These are phyloP conservation scores for Piscicola geometra DNA, from an alignment of 2,888 invertebrate species.

Conservation along the genomic window DNA sequence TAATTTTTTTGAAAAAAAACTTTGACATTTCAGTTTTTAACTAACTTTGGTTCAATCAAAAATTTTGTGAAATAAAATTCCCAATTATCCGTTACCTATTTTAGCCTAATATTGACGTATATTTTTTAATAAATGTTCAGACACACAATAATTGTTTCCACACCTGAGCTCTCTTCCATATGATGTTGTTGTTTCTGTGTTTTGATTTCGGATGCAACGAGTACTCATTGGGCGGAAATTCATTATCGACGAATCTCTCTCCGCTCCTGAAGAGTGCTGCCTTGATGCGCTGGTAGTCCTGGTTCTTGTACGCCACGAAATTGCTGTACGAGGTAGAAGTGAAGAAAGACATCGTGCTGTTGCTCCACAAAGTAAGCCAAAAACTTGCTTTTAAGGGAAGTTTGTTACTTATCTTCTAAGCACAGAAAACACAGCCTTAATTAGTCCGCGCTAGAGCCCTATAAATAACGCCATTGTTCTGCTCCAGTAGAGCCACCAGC, in stretches of 20 bases:
- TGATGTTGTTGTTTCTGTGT: constrained; percentile 48
- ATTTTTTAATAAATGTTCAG: not conserved
- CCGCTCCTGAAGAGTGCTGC: constrained; percentile 56
- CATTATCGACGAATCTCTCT: constrained; percentile 59
- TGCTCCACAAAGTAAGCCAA: too few species aligned
- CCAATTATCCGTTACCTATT: too few species aligned
- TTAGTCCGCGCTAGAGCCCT: too few species aligned
- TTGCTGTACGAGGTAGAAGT: constrained; percentile 42
- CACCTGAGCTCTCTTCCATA: constrained; percentile 55
- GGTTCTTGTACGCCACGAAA: constrained; percentile 55
- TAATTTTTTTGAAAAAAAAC: not conserved
- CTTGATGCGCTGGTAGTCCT: constrained; percentile 58
- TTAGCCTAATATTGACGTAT: too few species aligned
- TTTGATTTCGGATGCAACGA: constrained; percentile 50
- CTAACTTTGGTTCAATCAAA: too few species aligned
- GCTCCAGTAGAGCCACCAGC: too few species aligned
- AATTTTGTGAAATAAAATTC: too few species aligned
- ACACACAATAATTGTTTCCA: not conserved
- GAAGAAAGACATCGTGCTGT: constrained; percentile 7
- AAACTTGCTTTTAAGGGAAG: too few species aligned
- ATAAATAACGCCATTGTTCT: too few species aligned
- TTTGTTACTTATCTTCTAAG: too few species aligned
- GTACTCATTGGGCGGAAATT: constrained; percentile 60
- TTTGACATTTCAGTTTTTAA: too few species aligned
- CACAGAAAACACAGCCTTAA: too few species aligned